phyloP scores from a whole-genome alignment of 2,888 invertebrate genomes.

The Megalurothrips usitatus region DNA sequence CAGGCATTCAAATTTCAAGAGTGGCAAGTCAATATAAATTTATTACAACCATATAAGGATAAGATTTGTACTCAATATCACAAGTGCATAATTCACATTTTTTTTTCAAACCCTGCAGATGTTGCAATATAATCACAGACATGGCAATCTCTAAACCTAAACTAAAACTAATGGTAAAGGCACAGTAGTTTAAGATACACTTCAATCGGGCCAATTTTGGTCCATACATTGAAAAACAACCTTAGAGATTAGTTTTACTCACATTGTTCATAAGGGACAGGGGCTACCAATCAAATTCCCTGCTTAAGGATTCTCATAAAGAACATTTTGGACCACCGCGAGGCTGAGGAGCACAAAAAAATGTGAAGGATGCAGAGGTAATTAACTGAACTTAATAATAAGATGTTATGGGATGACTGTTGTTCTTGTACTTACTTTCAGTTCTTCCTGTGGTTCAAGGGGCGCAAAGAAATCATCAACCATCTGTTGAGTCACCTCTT shows the following conservation, averaged over 20 bases:
- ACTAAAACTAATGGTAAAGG: neutral
- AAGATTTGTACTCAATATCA: neutral
- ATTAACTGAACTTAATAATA: neutral
- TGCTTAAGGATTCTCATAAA: neutral
- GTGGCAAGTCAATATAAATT: neutral
- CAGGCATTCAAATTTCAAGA: too few relatives aligned
- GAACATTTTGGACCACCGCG: neutral
- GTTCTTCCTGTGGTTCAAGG: slow-evolving; percentile 63
- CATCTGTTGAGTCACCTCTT: slow-evolving; percentile 71
- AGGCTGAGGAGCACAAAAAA: neutral
- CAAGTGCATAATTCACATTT: neutral
- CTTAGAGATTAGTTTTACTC: too few relatives aligned
- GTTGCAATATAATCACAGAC: neutral
- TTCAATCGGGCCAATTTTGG: too few relatives aligned
- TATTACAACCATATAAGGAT: neutral
- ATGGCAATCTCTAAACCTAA: neutral
- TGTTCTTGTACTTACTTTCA: slow-evolving; percentile 42
- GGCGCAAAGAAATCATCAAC: slow-evolving; percentile 73
- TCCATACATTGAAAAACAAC: too few relatives aligned
- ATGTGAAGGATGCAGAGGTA: too few relatives aligned
- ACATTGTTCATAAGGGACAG: too few relatives aligned
- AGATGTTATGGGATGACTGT: neutral
- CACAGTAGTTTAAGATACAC: too few relatives aligned
- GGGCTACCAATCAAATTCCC: neutral
- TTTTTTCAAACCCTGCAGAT: neutral